Percentiles rank a stretch among this genome's conserved stretches.
phyloP scores from a whole-genome alignment of 2,113 vertebrate species.

The Hippolais icterina region DNA sequence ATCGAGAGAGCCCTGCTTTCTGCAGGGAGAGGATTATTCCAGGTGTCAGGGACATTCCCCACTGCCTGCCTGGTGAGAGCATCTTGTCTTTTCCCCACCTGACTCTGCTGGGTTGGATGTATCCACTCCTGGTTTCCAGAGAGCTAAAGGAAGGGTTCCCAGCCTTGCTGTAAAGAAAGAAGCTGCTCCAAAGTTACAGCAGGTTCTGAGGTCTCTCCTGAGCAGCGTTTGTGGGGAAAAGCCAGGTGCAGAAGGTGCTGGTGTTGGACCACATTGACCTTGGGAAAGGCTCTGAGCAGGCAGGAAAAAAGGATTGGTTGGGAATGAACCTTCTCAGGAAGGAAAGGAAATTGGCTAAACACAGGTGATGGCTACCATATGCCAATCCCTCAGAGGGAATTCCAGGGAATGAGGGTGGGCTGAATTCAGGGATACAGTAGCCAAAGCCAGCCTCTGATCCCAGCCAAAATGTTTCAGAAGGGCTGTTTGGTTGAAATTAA shows the following conservation, averaged over 20 bases:
- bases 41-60: background rate
- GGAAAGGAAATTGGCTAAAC: background rate
- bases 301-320: background rate
- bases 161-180: background rate
- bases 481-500: background rate
- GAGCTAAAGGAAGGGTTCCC: background rate
- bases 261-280: background rate
- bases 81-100: background rate
- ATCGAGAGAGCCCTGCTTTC: background rate
- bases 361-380: background rate
- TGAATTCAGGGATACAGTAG: background rate
- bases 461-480: background rate
- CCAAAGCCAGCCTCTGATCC: background rate
- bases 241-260: background rate
- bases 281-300: background rate
- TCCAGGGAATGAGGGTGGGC: background rate
- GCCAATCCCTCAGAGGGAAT: background rate
- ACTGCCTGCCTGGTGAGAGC: background rate
- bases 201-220: background rate
- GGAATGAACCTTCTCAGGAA: background rate
- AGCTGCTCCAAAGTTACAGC: background rate
- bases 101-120: background rate
- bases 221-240: background rate
- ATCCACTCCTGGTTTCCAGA: background rate
- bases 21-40: background rate